Percentiles rank a stretch among this genome's conserved stretches.
These are phyloP conservation scores for Notiomystis cincta DNA, from an alignment of 2,113 vertebrate species.

Conservation along the genomic window DNA sequence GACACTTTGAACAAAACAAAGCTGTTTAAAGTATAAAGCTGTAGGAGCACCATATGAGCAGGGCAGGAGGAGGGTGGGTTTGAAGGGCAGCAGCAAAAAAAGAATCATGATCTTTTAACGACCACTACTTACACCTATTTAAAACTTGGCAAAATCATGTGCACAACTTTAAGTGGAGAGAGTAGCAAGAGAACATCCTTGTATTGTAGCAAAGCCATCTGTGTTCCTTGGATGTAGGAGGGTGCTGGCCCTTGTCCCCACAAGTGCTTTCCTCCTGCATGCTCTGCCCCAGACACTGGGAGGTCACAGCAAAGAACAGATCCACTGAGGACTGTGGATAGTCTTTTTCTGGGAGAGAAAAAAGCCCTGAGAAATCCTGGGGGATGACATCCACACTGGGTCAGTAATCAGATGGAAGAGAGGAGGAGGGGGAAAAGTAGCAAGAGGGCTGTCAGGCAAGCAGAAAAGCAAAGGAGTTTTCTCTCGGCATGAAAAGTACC, in stretches of 20 bases:
- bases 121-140: background rate
- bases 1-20: background rate
- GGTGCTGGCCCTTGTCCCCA: background rate
- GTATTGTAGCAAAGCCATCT: fast-evolving
- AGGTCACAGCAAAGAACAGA: background rate
- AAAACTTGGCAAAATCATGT: background rate
- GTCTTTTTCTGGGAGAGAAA: background rate
- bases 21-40: background rate
- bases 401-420: background rate
- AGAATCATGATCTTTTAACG: background rate
- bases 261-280: background rate
- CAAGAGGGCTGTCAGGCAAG: background rate
- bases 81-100: background rate
- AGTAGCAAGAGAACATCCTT: background rate
- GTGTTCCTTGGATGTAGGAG: background rate
- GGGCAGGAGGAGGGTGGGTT: background rate
- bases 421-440: background rate
- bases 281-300: background rate
- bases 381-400: background rate
- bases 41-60: background rate
- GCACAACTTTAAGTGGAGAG: background rate
- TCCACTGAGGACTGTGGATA: background rate
- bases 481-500: background rate
- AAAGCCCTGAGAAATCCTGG: background rate
- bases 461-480: background rate